Conservation (phyloP, 2,113 vertebrate genomes). For the Trichomycterus rosablanca region DNA sequence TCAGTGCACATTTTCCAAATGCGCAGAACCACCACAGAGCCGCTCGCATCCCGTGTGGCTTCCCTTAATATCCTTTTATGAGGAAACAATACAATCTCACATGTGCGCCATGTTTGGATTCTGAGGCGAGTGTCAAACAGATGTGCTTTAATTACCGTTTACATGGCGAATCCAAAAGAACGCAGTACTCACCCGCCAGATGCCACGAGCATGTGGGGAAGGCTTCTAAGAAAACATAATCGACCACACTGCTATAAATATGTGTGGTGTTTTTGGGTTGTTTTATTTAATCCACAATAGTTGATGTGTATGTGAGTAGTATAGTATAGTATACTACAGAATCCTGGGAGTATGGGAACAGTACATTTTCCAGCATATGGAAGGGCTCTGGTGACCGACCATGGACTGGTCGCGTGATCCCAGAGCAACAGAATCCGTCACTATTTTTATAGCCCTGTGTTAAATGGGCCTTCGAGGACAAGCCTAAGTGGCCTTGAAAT, state of each 20-base stretch:
- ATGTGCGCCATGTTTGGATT: slow-evolving; percentile 47
- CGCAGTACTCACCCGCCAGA: slow-evolving; percentile 61
- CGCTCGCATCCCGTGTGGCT: too few species aligned
- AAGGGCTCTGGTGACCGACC: too few species aligned
- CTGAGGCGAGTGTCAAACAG: slow-evolving; percentile 56
- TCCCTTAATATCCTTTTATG: slow-evolving; percentile 38
- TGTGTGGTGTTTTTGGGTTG: too few species aligned
- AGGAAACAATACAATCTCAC: slow-evolving; percentile 55
- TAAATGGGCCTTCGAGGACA: slow-evolving; percentile 40
- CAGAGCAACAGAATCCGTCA: too few species aligned
- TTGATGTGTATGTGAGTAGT: too few species aligned
- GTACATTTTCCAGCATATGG: too few species aligned
- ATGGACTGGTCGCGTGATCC: too few species aligned
- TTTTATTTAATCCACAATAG: too few species aligned
- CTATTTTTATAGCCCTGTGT: slow-evolving; percentile 43
- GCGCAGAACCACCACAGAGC: too few species aligned
- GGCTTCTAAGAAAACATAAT: slow-evolving; percentile 56
- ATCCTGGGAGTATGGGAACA: too few species aligned
- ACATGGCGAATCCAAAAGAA: slow-evolving; percentile 55
- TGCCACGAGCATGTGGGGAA: slow-evolving; percentile 55
- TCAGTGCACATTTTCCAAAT: too few species aligned
- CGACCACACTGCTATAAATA: slow-evolving; percentile 32
- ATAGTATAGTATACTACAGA: too few species aligned
- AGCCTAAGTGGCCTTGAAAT: slow-evolving; percentile 41
- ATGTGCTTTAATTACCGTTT: slow-evolving; percentile 58